A percentile compares a stretch with the other conserved stretches of the same genome.
These are phyloP conservation scores for Alligator mississippiensis DNA, from an alignment of 2,113 vertebrate species.

Conservation along the genomic window DNA sequence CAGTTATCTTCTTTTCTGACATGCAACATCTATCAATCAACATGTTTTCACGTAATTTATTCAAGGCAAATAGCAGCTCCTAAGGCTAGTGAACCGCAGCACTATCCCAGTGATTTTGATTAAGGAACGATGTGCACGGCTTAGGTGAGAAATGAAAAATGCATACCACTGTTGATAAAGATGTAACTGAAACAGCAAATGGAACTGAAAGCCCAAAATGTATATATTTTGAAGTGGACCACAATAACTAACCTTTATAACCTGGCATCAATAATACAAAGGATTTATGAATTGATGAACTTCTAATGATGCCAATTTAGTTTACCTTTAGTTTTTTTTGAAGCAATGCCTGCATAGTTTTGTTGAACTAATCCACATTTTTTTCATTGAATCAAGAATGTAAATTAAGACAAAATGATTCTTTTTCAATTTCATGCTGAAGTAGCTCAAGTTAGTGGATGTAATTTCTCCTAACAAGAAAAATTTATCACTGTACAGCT, in stretches of 20 bases:
- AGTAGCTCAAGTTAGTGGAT: conserved; percentile 97
- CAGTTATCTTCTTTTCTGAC: conserved; percentile 97
- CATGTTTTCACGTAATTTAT: conserved; percentile 89
- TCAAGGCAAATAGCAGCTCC: conserved; percentile 89
- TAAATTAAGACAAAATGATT: conserved; percentile 98
- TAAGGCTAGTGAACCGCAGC: conserved; percentile 85
- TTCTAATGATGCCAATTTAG: conserved; percentile 77
- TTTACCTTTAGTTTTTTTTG: conserved; percentile 78
- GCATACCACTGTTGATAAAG: conserved; percentile 84
- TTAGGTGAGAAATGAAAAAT: conserved; percentile 85
- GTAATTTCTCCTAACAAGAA: conserved; percentile 99
- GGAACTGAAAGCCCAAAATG: conserved; percentile 74
- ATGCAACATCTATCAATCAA: conserved; percentile 97
- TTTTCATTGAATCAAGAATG: conserved; percentile 98
- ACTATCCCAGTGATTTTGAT: conserved; percentile 87
- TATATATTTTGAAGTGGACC: conserved; percentile 58
- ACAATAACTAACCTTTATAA: conserved; percentile 68
- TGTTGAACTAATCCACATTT: conserved; percentile 90
- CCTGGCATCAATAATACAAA: conserved; percentile 73
- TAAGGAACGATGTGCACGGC: conserved; percentile 83
- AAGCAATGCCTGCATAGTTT: conserved; percentile 73
- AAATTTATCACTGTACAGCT: conserved; percentile 97
- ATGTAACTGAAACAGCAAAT: conserved; percentile 80
- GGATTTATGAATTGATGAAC: conserved; percentile 76
- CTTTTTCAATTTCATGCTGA: conserved; percentile 99